A percentile compares a stretch with the other conserved stretches of the same genome.
phyloP scores from a whole-genome alignment of 2,888 invertebrate species.

The Habrosyne pyritoides region DNA sequence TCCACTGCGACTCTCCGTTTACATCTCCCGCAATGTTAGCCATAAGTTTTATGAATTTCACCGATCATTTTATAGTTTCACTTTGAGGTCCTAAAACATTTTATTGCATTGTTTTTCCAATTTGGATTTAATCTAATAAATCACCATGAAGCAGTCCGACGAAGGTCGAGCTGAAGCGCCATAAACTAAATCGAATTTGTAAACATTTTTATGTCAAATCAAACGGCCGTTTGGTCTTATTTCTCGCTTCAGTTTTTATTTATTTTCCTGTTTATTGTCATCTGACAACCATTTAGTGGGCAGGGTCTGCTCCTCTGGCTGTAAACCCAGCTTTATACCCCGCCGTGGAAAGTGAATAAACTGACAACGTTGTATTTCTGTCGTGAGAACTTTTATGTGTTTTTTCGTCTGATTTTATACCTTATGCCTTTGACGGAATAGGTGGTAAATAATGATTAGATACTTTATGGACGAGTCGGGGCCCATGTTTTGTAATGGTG shows the following conservation, averaged over 20 bases:
- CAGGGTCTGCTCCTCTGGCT: slow-evolving; percentile 24
- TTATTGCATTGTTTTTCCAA: slow-evolving; percentile 2
- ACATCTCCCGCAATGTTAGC: not conserved
- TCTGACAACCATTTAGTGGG: slow-evolving; percentile 43
- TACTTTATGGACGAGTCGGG: slow-evolving; percentile 1
- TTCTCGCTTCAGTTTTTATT: slow-evolving; percentile 34
- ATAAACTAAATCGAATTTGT: slow-evolving; percentile 14
- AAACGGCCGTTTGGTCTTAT: slow-evolving; percentile 22
- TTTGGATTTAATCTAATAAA: not conserved
- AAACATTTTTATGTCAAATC: slow-evolving; percentile 29
- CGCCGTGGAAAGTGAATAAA: slow-evolving; percentile 37
- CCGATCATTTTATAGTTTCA: not conserved
- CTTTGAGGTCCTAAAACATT: not conserved
- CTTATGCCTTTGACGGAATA: slow-evolving; percentile 19
- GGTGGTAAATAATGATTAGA: slow-evolving; percentile 1
- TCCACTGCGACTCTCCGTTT: not conserved
- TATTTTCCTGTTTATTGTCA: slow-evolving; percentile 44
- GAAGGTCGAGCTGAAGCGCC: not conserved
- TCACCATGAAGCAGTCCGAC: not conserved
- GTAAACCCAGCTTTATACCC: slow-evolving; percentile 42
- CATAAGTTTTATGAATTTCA: not conserved
- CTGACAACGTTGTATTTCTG: slow-evolving; percentile 31
- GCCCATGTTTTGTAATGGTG: slow-evolving; percentile 4
- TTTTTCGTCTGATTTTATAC: slow-evolving; percentile 19
- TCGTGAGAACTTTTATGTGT: slow-evolving; percentile 16